Evolutionary conservation across 2,888 invertebrate genomes (phyloP).

Genomic region (Cheilosia grossa): DNA sequence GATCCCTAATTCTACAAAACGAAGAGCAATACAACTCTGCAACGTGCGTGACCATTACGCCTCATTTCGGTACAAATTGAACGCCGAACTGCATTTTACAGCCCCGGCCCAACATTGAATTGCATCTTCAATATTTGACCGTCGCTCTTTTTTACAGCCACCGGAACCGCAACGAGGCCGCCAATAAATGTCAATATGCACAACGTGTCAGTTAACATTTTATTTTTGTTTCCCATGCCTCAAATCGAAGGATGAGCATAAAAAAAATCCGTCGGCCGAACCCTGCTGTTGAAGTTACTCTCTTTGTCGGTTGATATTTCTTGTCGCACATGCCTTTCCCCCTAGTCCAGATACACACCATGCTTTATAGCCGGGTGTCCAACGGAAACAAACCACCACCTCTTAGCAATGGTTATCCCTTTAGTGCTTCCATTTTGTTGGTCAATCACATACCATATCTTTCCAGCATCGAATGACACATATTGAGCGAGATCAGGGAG

Average conservation of each 20-base stretch:
- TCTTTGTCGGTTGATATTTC: slow-evolving; percentile 30
- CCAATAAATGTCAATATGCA: slow-evolving; percentile 62
- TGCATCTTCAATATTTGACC: slow-evolving; percentile 27
- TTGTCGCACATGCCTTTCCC: slow-evolving; percentile 12
- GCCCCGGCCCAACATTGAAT: not conserved
- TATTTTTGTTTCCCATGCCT: not conserved
- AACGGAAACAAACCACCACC: slow-evolving; percentile 34
- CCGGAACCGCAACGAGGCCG: slow-evolving; percentile 51
- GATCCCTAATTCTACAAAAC: not conserved
- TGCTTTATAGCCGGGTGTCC: slow-evolving; percentile 36
- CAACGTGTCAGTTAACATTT: slow-evolving; percentile 26
- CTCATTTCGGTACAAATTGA: slow-evolving; percentile 37
- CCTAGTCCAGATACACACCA: slow-evolving; percentile 6
- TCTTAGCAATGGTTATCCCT: slow-evolving; percentile 40
- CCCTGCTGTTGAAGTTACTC: slow-evolving; percentile 17
- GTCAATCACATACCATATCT: slow-evolving; percentile 52
- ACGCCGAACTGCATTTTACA: slow-evolving; percentile 17
- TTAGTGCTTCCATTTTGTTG: slow-evolving; percentile 50
- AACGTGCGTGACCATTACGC: slow-evolving; percentile 32
- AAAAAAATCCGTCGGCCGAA: slow-evolving; percentile 11
- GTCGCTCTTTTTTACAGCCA: slow-evolving; percentile 4
- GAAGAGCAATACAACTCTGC: not conserved
- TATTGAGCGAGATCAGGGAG: slow-evolving; percentile 26
- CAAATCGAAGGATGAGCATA: slow-evolving; percentile 34
- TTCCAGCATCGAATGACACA: slow-evolving; percentile 35